Conservation (phyloP, 2,113 vertebrate genomes). For the Engraulis encrasicolus region DNA sequence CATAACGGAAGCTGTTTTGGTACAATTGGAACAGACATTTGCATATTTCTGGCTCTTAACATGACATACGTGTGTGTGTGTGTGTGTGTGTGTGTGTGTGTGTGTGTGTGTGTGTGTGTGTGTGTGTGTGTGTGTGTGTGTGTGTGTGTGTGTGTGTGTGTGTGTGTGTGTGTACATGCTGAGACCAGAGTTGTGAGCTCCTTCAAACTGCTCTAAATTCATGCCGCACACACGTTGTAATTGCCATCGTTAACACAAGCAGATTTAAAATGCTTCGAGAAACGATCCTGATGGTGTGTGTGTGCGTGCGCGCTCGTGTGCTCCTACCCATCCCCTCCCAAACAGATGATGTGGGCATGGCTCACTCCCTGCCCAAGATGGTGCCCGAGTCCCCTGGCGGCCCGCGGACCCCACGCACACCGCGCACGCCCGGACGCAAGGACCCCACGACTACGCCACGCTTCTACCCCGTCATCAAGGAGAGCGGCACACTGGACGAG, state of each 20-base stretch:
- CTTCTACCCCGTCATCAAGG: constrained; percentile 95
- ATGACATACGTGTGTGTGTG: background rate
- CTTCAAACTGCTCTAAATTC: no score
- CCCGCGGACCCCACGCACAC: constrained; percentile 72
- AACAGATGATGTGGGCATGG: constrained; percentile 64
- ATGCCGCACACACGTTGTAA: no score
- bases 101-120: background rate
- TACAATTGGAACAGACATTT: background rate
- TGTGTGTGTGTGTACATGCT: no score
- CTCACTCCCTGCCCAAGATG: constrained; percentile 76
- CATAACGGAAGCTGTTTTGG: background rate
- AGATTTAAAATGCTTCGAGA: no score
- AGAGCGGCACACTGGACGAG: constrained; percentile 77
- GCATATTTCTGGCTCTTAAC: no score
- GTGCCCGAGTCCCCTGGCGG: constrained; percentile 79
- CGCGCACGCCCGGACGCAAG: constrained; percentile 83
- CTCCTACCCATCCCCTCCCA: background rate
- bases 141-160: background rate
- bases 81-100: background rate
- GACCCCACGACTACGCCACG: constrained; percentile 88
- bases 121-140: constrained; percentile 6
- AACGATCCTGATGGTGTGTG: no score
- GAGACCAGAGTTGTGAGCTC: no score
- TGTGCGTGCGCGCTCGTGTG: background rate
- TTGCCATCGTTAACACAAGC: no score